These are phyloP conservation scores for Platyscapa corneri DNA, from an alignment of 1,140 invertebrate genomes.

Conservation along the genomic window DNA sequence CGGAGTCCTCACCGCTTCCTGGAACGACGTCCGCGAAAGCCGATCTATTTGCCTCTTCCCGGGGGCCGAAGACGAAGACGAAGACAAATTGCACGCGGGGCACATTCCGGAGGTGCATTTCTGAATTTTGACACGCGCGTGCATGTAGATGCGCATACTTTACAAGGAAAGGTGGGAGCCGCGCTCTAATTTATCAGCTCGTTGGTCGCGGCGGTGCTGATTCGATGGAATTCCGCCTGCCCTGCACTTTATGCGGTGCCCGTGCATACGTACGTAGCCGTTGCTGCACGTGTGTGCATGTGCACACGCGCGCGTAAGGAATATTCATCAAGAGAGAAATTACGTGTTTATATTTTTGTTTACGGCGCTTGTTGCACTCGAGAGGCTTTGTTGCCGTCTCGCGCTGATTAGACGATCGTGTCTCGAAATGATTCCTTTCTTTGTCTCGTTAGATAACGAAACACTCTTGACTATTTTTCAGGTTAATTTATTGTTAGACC, in stretches of 20 bases:
- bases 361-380: background rate
- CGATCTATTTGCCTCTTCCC: background rate
- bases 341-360: constrained; percentile 26
- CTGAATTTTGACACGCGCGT: constrained; percentile 19
- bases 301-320: background rate
- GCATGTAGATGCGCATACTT: constrained; percentile 1
- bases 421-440: constrained; percentile 18
- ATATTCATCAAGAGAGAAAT: background rate
- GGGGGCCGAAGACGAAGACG: too few relatives aligned
- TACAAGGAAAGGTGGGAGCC: too few relatives aligned
- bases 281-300: background rate
- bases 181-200: constrained; percentile 17
- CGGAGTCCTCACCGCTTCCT: background rate
- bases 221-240: background rate
- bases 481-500: constrained; percentile 1
- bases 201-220: background rate
- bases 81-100: background rate
- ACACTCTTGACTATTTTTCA: constrained; percentile 13
- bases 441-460: constrained; percentile 18
- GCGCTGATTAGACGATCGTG: background rate
- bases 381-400: background rate
- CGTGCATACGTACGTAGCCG: background rate
- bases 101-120: background rate
- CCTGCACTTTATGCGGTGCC: background rate
- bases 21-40: background rate